A percentile compares a stretch with the other conserved stretches of the same genome.
Evolutionary conservation across 2,797 vertebrate species (phyloP).

Genomic region (Anableps anableps): DNA sequence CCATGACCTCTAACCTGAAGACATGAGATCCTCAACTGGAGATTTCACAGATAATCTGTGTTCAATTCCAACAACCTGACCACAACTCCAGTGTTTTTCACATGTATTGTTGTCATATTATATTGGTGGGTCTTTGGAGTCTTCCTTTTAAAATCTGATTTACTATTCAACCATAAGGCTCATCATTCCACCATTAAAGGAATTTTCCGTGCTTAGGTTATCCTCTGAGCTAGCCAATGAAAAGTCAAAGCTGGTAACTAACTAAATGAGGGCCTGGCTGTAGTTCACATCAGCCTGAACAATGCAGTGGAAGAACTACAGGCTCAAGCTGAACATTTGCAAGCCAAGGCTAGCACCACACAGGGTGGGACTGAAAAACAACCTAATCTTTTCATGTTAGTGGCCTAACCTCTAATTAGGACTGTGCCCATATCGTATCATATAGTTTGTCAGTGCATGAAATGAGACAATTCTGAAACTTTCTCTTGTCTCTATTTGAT

Average conservation of each 20-base stretch:
- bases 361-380: background rate
- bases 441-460: background rate
- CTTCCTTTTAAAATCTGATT: background rate
- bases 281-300: background rate
- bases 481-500: background rate
- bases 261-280: background rate
- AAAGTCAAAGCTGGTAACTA: background rate
- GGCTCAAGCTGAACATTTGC: background rate
- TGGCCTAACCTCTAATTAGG: background rate
- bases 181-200: background rate
- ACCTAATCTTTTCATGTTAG: background rate
- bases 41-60: background rate
- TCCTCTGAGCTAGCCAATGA: background rate
- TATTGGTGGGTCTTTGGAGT: background rate
- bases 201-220: background rate
- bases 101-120: background rate
- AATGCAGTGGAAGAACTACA: background rate
- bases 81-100: background rate
- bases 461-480: background rate
- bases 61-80: background rate
- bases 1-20: background rate
- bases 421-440: background rate
- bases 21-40: background rate
- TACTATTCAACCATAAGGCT: background rate
- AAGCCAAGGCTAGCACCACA: background rate